Evolutionary conservation across 1,140 invertebrate genomes (phyloP), one percentile per base, ranked within the genome.

Genomic region (Apis cerana): DNA sequence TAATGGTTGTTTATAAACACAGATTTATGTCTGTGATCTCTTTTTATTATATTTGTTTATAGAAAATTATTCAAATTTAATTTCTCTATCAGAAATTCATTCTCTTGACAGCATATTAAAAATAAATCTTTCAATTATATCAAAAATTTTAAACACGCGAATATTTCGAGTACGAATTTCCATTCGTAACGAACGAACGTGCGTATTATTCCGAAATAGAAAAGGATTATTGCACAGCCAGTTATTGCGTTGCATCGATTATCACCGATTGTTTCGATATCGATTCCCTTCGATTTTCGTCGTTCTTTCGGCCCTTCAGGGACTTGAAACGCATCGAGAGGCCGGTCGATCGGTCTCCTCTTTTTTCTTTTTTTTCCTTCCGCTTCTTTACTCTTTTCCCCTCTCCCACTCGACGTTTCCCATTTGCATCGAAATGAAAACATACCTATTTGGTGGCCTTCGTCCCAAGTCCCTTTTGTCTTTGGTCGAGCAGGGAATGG

Each of bases 351-450:
- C 59, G 75, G 69, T 74, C 70, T 71, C 75, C 75, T 17, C 15
- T 56, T 83, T 62, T 72, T 78, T 65, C 67, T 64, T 69, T 79
- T 43, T 15, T 62, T 27, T 0, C 12, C 9, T 27, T 17, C 5
- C 10, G 9, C 33, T 33, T 64, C 62, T 19, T 64, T 33, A 11
- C 13, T 52, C 52, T 52, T 15, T 54, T 33, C 9, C 9, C 43
- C 7, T 13, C 9, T 17, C 48, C 69, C 71, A n/a, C 76, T 59
- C n/a, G n/a, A 48, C 76, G 48, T 87, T 61, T 62, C 56, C 50
- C 77, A 90, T 92, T 92, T 89, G 89, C 89, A 92, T 92, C 83
- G 83, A 92, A 92, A 92, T 91, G 87, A 92, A 92, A 91, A 92
- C 91, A 91, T 88, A 88, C 80, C 67, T 74, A 70, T 81, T 87